Base-by-base conservation (phyloP, 2,113 vertebrate genomes). In the Meles meles region DNA sequence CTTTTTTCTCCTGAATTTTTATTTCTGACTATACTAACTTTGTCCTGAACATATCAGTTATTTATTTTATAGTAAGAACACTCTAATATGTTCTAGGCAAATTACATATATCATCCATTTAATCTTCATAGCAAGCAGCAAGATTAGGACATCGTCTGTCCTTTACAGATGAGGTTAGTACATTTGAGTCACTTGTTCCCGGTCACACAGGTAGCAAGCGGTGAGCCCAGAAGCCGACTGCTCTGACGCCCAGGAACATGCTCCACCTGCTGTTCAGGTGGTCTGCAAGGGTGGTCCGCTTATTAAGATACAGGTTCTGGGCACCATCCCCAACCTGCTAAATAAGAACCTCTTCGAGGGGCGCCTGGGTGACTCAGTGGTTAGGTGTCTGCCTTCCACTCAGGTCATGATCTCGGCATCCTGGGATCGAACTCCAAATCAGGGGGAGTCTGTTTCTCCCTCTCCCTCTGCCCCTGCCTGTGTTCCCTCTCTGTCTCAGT, bases 21-120 rank as follows among this genome's bases (percentile, higher is more conserved):
- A 55, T 52, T 90, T 79, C 87, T 93, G 79, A 90, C 52, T 42
- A 80, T 55, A 21, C 31, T 84, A 67, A 42, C 65, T 95, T 42
- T 74, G 44, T 69, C 55, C 52, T 92, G 74, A 90, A 34, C 72
- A 76, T 37, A 44, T 90, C 37, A 59, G 39, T 77, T 67, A 55
- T 63, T 96, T 69, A 61, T 86, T 95, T 92, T 81, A 49, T 55
- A 69, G 34, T 74, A 92, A 81, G 34, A 74, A 44, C 67, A 90
- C 57, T 25, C 47, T 76, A 27, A 76, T 44, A 23, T n/a, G 7
- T 94, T 27, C 34, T 18, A 52, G 55, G 52, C 39, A 34, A 59
- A 81, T 94, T 80, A 42, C 11, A 21, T 39, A 17, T 17, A 14
- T 65, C 14, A 20, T 18, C 37, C 29, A 25, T 42, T 52, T 63